Evolutionary conservation across 2,888 invertebrate genomes (phyloP).

Genomic region (Caenorhabditis zanzibari): DNA sequence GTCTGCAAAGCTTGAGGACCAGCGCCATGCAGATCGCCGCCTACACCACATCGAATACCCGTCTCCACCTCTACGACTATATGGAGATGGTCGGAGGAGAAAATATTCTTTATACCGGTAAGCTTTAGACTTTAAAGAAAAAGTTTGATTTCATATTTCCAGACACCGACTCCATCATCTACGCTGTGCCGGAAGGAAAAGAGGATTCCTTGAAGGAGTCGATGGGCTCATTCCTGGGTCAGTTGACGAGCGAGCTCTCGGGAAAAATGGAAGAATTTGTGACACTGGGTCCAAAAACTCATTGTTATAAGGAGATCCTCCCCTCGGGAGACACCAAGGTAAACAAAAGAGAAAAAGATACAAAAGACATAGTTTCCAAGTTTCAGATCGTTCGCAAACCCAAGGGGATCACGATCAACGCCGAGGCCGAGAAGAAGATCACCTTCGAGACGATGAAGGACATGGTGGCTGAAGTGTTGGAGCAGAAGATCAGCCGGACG

Average conservation of each 20-base stretch:
- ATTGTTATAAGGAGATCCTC: neutral
- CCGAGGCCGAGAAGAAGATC: neutral
- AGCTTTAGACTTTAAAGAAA: neutral
- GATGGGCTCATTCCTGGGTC: neutral
- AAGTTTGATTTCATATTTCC: neutral
- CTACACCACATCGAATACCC: neutral
- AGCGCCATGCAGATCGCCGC: neutral
- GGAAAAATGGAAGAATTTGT: neutral
- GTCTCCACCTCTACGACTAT: neutral
- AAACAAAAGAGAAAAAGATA: neutral
- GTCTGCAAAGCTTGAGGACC: neutral
- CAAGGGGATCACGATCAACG: neutral
- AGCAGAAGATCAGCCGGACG: neutral
- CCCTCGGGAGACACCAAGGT: neutral
- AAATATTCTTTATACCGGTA: conserved; percentile 5
- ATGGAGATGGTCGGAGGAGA: neutral
- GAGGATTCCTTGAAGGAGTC: neutral
- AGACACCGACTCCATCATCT: conserved; percentile 6
- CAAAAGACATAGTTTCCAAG: neutral
- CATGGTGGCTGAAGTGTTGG: neutral
- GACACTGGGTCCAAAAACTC: neutral
- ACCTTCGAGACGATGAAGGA: neutral
- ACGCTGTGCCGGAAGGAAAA: neutral
- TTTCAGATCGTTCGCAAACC: neutral
- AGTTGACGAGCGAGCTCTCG: neutral